Conservation (phyloP, 2,888 invertebrate genomes). For the Hofmannophila pseudospretella region DNA sequence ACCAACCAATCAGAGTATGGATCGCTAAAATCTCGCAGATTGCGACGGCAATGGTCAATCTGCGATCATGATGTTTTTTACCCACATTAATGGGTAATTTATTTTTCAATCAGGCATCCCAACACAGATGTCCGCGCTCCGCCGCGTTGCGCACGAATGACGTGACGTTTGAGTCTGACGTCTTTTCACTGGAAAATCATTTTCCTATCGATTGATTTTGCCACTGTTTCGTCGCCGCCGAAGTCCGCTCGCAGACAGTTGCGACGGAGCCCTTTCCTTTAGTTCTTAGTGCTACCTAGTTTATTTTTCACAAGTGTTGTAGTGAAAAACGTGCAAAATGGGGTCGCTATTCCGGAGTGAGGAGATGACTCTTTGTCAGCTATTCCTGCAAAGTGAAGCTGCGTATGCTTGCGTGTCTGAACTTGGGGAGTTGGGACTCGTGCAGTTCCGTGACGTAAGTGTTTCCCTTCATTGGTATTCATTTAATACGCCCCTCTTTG, state of each 20-base stretch:
- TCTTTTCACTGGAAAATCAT: constrained; percentile 22
- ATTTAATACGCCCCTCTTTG: constrained; percentile 23
- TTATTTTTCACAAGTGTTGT: constrained; percentile 44
- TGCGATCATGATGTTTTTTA: too few species aligned
- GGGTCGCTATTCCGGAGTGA: constrained; percentile 97
- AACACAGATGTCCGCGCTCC: too few species aligned
- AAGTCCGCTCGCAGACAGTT: constrained; percentile 64
- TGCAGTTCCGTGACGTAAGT: constrained; percentile 97
- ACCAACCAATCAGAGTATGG: too few species aligned
- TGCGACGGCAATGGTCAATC: too few species aligned
- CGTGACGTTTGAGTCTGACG: constrained; percentile 23
- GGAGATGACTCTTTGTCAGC: constrained; percentile 99
- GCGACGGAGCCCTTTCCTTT: constrained; percentile 51
- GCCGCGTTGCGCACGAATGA: constrained; percentile 40
- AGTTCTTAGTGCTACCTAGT: constrained; percentile 26
- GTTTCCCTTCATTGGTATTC: constrained; percentile 15
- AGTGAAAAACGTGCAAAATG: constrained; percentile 75
- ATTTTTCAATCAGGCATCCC: too few species aligned
- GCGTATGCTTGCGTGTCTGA: constrained; percentile 99
- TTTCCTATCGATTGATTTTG: constrained; percentile 52
- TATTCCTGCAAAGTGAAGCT: constrained; percentile 98
- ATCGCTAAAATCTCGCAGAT: too few species aligned
- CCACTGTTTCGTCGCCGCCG: constrained; percentile 60
- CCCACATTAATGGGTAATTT: too few species aligned
- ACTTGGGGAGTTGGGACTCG: constrained; percentile 96